phyloP scores from a whole-genome alignment of 2,888 invertebrate genomes.

The Drosophila antonietae region DNA sequence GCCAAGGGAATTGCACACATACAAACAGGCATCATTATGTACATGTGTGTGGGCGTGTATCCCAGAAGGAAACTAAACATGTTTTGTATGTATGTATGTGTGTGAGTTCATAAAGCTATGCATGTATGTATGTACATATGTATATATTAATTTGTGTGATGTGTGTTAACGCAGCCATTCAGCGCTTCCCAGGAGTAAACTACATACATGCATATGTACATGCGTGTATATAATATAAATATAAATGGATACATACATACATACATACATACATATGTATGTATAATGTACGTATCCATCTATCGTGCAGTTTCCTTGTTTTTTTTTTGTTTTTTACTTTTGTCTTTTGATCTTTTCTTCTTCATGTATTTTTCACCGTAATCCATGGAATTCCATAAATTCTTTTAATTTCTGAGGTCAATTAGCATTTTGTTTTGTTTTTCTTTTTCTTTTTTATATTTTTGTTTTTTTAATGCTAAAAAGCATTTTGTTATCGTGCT shows the following conservation, averaged over 20 bases:
- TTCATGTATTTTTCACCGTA: constrained; percentile 16
- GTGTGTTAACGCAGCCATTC: neutral
- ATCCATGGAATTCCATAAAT: constrained; percentile 31
- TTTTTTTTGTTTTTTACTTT: constrained; percentile 15
- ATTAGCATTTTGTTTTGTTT: constrained; percentile 28
- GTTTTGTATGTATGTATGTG: neutral
- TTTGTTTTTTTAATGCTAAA: constrained; percentile 14
- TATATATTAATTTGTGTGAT: neutral
- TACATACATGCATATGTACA: neutral
- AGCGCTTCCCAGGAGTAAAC: neutral
- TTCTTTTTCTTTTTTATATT: constrained; percentile 8
- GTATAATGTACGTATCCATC: neutral
- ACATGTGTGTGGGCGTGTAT: neutral
- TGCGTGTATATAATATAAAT: neutral
- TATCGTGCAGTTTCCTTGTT: constrained; percentile 1
- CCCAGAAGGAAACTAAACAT: neutral
- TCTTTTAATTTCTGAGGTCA: constrained; percentile 12
- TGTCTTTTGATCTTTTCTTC: constrained; percentile 49
- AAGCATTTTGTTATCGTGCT: constrained; percentile 5
- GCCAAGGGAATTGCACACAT: constrained; percentile 22
- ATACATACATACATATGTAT: neutral
- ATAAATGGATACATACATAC: neutral
- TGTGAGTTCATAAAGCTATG: neutral
- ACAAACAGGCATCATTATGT: neutral
- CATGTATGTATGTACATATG: neutral